Evolutionary conservation across 2,113 vertebrate genomes (phyloP).

Genomic region (Bubalus kerabau): DNA sequence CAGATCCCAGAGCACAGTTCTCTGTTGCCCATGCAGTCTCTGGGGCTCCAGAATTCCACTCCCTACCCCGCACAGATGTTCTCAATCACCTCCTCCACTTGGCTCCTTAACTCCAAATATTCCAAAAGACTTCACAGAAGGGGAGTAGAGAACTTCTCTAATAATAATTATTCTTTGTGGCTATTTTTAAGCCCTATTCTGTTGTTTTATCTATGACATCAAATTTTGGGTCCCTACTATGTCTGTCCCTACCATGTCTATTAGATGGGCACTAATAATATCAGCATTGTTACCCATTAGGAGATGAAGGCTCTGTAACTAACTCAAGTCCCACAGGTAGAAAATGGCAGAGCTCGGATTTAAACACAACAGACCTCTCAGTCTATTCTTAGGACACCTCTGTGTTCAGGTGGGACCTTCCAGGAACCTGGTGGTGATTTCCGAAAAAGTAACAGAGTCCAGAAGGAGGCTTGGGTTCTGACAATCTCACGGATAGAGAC

Average conservation of each 20-base stretch:
- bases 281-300: neutral
- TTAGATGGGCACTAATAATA: neutral
- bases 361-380: neutral
- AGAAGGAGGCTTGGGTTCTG: neutral
- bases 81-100: neutral
- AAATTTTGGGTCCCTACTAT: neutral
- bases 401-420: neutral
- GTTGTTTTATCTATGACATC: neutral
- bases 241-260: neutral
- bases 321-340: neutral
- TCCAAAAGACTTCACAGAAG: neutral
- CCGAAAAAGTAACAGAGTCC: neutral
- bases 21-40: no score
- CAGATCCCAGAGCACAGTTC: neutral
- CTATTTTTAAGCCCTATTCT: neutral
- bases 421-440: neutral
- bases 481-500: neutral
- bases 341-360: neutral
- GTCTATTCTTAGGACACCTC: neutral
- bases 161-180: neutral
- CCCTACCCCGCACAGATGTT: rapidly evolving
- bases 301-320: neutral
- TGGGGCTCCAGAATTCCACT: neutral
- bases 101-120: neutral
- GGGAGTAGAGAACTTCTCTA: neutral